Base-by-base conservation (phyloP, 2,888 invertebrate genomes). In the Sesamia inferens region DNA sequence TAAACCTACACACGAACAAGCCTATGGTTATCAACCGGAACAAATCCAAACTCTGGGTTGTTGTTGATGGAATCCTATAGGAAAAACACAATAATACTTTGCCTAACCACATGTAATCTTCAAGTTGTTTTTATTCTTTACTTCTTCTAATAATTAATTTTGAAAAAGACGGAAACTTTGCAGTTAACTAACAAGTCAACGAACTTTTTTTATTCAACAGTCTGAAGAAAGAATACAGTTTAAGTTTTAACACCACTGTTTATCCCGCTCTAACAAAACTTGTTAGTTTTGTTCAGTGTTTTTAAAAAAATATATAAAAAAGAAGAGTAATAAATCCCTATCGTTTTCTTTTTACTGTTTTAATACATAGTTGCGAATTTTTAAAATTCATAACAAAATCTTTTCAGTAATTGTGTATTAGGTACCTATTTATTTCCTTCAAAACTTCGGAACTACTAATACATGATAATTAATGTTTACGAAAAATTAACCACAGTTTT, bases 231-330 rank as follows among this genome's bases (percentile, higher is more conserved):
- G 55, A 76, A 84, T 74, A 78, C 59, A 79, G 84, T 85, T 72
- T 79, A 87, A 87, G 86, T 84, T 72, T 68, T 71, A 77, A 78
- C 78, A 63, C 74, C 71, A 82, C 87, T 85, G 81, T 87, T 78
- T 78, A 71, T 82, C 39, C 48, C 19, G 57, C 55, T 71, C 73
- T 72, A 57, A 42, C 59, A 57, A 68, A 55, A 55, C 7, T 61
- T 44, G n/a, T 24, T 54, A 42, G n/a, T 68, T 75, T 74, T 58
- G n/a, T 75, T 58, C 7, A 22, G 11, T 48, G 11, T 48, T 67
- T 68, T 64, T 44, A 19, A 0, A 13, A 63, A 69, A n/a, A n/a
- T n/a, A 54, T n/a, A 47, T 22, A 51, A 22, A 51, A 66, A 70
- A 5, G 31, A 39, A 67, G 59, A 48, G 11, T 13, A 11, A 55